Percentiles rank a stretch among this genome's conserved stretches.
phyloP scores from a whole-genome alignment of 2,888 invertebrate species.

The Nasonovia ribisnigri region DNA sequence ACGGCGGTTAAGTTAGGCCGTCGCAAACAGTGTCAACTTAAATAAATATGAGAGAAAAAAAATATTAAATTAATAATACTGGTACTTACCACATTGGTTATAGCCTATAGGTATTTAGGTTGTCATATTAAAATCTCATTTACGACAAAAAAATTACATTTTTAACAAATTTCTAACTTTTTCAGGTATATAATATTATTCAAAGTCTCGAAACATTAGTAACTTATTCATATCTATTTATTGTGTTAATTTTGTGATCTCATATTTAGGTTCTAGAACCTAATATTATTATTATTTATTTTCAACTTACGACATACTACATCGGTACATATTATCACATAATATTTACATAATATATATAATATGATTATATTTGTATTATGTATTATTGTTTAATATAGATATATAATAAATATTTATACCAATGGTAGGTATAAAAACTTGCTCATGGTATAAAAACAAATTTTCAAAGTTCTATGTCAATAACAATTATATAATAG shows the following conservation, averaged over 20 bases:
- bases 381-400: neutral
- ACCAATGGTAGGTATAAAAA: neutral
- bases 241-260: neutral
- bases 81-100: neutral
- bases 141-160: neutral
- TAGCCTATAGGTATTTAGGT: no score
- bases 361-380: neutral
- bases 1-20: no score
- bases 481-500: neutral
- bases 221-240: neutral
- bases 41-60: neutral
- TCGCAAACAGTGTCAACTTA: neutral
- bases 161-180: neutral
- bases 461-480: neutral
- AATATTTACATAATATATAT: neutral
- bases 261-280: neutral
- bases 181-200: neutral
- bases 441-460: neutral
- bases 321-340: no score
- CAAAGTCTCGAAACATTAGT: neutral
- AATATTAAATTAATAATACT: neutral
- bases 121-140: neutral
- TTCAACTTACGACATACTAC: no score
- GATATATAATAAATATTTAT: neutral
- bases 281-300: no score